A percentile compares a stretch with the other conserved stretches of the same genome.
These are phyloP conservation scores for Tribolium freemani DNA, from an alignment of 2,888 invertebrate genomes.

Conservation along the genomic window DNA sequence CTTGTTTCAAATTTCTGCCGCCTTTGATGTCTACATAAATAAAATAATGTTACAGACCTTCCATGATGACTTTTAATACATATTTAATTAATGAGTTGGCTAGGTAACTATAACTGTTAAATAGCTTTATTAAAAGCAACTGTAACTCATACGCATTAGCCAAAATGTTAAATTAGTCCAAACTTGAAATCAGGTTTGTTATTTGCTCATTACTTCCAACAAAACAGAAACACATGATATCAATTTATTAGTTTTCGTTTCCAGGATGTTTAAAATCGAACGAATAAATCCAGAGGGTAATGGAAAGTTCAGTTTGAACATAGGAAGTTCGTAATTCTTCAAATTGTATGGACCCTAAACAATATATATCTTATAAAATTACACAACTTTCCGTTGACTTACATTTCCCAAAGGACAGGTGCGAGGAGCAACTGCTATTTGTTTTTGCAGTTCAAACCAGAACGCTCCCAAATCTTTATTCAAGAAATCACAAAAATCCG, in stretches of 20 bases:
- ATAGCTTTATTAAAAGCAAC: too few relatives aligned
- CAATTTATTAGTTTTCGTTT: background rate
- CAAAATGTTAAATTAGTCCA: background rate
- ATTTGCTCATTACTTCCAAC: background rate
- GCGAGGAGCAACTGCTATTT: background rate
- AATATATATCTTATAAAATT: background rate
- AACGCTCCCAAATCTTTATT: slow-evolving; percentile 28
- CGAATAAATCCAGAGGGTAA: slow-evolving; percentile 6
- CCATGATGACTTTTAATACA: too few relatives aligned
- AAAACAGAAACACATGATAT: slow-evolving; percentile 3
- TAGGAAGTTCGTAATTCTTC: slow-evolving; percentile 11
- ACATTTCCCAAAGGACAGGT: slow-evolving; percentile 15
- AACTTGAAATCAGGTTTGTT: background rate
- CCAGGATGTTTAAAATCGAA: background rate
- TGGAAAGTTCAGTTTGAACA: background rate
- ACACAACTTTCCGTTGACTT: background rate
- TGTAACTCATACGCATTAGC: too few relatives aligned
- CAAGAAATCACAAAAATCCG: slow-evolving; percentile 22
- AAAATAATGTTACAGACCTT: too few relatives aligned
- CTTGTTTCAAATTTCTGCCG: too few relatives aligned
- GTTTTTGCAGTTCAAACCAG: slow-evolving; percentile 28
- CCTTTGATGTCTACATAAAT: too few relatives aligned
- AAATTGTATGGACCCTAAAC: slow-evolving; percentile 28
- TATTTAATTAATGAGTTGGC: too few relatives aligned
- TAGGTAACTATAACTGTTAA: too few relatives aligned